Base-by-base conservation (phyloP, 2,888 invertebrate species). In the Himalopsyche anomala region DNA sequence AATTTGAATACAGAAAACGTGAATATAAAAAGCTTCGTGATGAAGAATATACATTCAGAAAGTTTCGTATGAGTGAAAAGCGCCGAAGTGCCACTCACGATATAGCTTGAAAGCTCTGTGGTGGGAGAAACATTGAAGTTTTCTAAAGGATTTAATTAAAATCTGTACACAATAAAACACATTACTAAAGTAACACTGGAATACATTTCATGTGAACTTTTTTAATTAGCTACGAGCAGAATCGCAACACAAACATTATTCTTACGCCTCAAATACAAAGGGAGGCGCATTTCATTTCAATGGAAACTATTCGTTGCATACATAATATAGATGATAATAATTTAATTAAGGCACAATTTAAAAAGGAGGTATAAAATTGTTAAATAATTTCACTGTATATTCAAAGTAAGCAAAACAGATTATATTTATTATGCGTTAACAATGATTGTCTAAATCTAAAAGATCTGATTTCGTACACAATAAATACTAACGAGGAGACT, bases 111-210 rank as follows among this genome's bases (percentile, higher is more conserved):
- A 62, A 62, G 62, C 62, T 15, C 62, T 19, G 62, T 11, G 62
- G 62, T 62, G 19, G 62, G 19, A 62, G 62, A 62, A 62, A 62
- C 62, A 62, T 28, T 4, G 62, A 62, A 62, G 62, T 62, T 62
- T 62, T 62, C 62, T 19, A 19, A 19, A 28, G 62, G 19, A 62
- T 19, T 62, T 62, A 62, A 62, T 62, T 62, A 62, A 62, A 62
- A 62, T 62, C 62, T 62, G 62, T 62, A n/a, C 8, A 62, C 62
- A 62, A 62, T 19, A 62, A 62, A 62, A 62, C 62, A 62, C 62
- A 19, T 62, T 62, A 62, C 62, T 62, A 62, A 62, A 62, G 62
- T 19, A 62, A 62, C 19, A 62, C 19, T 62, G 62, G 9, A 62
- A 19, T 19, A 62, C 62, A 62, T 62, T 62, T 28, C 62, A 62